Evolutionary conservation across 2,888 invertebrate genomes (phyloP), one percentile per base, ranked within the genome.

Genomic region (Ichneumoninae sp.): DNA sequence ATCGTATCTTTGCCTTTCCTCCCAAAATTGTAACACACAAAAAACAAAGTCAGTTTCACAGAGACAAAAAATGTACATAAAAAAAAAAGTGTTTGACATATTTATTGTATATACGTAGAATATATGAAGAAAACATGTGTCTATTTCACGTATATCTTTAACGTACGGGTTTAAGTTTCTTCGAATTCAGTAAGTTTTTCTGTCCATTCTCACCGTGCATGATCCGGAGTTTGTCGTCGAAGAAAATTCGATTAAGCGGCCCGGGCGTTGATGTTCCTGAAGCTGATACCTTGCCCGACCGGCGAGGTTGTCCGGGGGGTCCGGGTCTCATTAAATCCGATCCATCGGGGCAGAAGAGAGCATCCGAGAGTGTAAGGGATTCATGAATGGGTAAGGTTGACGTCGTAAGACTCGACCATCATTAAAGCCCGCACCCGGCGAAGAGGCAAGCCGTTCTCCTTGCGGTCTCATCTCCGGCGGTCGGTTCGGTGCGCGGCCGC

Each of bases 271-370:
- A 19, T 16, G 40, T 44, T 22, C 1, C 10, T 6, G 66, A 54
- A 73, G 68, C 44, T 80, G 80, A 80, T 74, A 74, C 22, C 66
- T 19, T 19, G 44, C 16, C 8, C 73, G n/a, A 80, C 57, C 54
- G 30, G 54, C 50, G 52, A 40, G 8, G 52, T 73, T 63, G 36
- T 22, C 40, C 70, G 16, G 50, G 50, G 50, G 36, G 44, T 22
- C 60, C 50, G 10, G 57, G 52, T 79, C 78, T 79, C 80, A 66
- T 80, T 71, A 76, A 66, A 71, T 57, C n/a, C 44, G 70, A 75
- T 68, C 54, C 47, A 26, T 40, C 40, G 50, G 36, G 71, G 54
- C 60, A 22, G 30, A n/a, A 69, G 19, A 8, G 57, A 26, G 57
- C 30, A 10, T 16, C 16, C 33, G 30, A 68, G 66, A 57, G 33